These are phyloP conservation scores for Keiferia lycopersicella DNA, from an alignment of 2,888 invertebrate species.

Conservation along the genomic window DNA sequence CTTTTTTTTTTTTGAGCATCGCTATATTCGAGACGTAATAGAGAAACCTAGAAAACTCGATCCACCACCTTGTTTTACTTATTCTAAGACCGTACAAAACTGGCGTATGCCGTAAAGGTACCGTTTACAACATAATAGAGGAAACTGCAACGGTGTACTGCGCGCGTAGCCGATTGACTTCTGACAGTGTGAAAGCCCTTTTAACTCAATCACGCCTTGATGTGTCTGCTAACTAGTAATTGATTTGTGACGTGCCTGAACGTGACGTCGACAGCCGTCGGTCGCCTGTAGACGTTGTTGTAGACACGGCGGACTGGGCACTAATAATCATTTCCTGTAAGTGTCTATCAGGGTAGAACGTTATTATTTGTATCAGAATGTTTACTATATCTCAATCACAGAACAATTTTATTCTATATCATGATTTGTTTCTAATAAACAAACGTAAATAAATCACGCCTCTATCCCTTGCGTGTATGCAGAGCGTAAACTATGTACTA, in stretches of 20 bases:
- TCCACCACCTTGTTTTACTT: too few species aligned
- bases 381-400: not conserved
- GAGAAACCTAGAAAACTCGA: too few species aligned
- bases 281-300: not conserved
- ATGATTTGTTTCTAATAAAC: too few species aligned
- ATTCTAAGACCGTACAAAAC: too few species aligned
- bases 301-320: not conserved
- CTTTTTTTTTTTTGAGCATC: too few species aligned
- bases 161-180: not conserved
- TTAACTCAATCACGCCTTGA: constrained; percentile 1
- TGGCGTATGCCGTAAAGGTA: too few species aligned
- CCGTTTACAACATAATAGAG: not conserved
- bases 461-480: too few species aligned
- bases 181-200: constrained; percentile 5
- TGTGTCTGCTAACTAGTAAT: not conserved
- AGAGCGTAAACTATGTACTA: too few species aligned
- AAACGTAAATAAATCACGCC: too few species aligned
- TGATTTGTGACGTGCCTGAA: not conserved
- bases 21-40: too few species aligned
- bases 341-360: not conserved
- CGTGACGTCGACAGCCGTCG: constrained; percentile 6
- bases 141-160: not conserved
- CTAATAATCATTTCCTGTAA: constrained; percentile 1
- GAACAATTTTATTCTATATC: too few species aligned
- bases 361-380: not conserved